Evolutionary conservation across 2,113 vertebrate species (phyloP), one percentile per base, ranked within the genome.

Genomic region (Dermatemys mawii): DNA sequence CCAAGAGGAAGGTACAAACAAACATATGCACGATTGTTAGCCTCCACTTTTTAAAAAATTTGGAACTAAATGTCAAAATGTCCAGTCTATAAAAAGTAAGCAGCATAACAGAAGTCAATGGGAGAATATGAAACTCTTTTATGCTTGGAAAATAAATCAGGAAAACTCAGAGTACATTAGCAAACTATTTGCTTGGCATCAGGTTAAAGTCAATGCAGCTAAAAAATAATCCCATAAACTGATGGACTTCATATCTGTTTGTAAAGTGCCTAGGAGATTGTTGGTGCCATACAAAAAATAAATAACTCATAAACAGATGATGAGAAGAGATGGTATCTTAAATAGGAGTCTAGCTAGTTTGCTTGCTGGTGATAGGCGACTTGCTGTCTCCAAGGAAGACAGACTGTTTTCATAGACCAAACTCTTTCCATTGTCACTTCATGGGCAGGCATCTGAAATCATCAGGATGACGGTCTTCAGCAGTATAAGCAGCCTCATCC

Each of bases 281-380:
- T 29, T 95, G 54, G 27, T 2, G 21, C 44, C 83, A 90, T 89
- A 70, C 26, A 94, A 93, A 84, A 94, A 49, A 91, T 78, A 86
- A 32, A 87, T 94, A 88, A 85, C 27, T 87, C 85, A 73, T 80
- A 90, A 91, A 88, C 26, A 60, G 46, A 95, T 96, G 91, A 91
- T 26, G 51, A 92, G 53, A 84, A 94, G 89, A 83, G 41, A 81
- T 46, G 90, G 11, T 22, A 46, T 89, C 53, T 94, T 94, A 84
- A 89, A 80, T 24, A 82, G 81, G 51, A 87, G 24, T 73, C 57
- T 57, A 92, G 87, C 24, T 94, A 82, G 48, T 0, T 11, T 84
- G 67, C 32, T 84, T 29, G 32, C 92, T 75, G 38, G 53, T 83
- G 82, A 88, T 67, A 88, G 91, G 95, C 89, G 54, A 38, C 32